Conservation (phyloP, 2,888 invertebrate species). For the Germaria angustata region DNA sequence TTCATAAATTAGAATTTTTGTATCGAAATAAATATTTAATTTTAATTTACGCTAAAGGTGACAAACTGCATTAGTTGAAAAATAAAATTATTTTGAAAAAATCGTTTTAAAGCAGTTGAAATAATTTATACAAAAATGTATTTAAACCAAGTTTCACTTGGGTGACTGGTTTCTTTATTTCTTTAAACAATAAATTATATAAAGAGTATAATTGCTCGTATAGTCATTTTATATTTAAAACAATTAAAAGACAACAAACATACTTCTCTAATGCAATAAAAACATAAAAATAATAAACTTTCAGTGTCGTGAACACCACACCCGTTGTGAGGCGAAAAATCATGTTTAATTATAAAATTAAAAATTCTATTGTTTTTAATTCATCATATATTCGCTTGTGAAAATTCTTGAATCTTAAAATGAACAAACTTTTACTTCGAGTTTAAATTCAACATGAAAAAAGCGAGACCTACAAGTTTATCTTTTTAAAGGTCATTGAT, state of each 20-base stretch:
- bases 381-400: neutral
- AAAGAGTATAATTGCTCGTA: neutral
- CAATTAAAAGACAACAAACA: too few species aligned
- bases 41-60: neutral
- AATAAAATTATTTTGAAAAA: neutral
- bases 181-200: neutral
- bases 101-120: neutral
- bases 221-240: neutral
- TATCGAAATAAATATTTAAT: neutral
- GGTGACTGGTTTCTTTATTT: neutral
- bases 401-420: constrained; percentile 1
- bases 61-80: neutral
- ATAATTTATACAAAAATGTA: constrained; percentile 6
- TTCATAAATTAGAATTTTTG: neutral
- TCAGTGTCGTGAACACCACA: constrained; percentile 45
- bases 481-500: neutral
- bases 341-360: constrained; percentile 7
- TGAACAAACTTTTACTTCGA: neutral
- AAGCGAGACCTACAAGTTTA: neutral
- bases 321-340: constrained; percentile 1
- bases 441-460: neutral
- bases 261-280: neutral
- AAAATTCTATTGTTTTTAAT: constrained; percentile 2
- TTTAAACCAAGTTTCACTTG: neutral
- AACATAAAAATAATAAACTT: neutral